Percentiles rank a stretch among this genome's conserved stretches.
These are phyloP conservation scores for Ophioninae sp. DNA, from an alignment of 2,888 invertebrate genomes.

Conservation along the genomic window DNA sequence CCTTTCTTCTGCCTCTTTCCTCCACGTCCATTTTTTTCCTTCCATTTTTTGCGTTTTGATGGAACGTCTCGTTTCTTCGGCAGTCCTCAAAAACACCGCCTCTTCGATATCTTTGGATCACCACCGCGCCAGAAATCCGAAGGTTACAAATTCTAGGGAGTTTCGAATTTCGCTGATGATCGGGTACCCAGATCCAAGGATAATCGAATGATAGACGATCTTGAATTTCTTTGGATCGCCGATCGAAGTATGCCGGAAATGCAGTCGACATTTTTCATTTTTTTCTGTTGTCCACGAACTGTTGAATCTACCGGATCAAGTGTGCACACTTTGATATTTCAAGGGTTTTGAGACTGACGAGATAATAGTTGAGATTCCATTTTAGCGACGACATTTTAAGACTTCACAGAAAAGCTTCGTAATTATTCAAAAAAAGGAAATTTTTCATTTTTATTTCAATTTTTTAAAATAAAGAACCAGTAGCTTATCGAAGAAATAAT, in stretches of 20 bases:
- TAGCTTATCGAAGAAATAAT: no score
- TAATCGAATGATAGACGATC: background rate
- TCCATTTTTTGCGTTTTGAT: background rate
- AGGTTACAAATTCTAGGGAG: background rate
- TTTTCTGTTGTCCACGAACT: no score
- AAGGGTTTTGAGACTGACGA: no score
- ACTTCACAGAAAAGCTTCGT: no score
- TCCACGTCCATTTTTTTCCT: background rate
- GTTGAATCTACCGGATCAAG: no score
- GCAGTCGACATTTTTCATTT: no score
- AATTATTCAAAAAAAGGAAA: no score
- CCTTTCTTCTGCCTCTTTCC: constrained; percentile 7
- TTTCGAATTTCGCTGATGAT: background rate
- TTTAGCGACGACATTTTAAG: no score
- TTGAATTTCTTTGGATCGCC: background rate
- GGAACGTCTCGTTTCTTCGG: background rate
- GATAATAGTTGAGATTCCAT: no score
- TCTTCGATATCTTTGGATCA: background rate
- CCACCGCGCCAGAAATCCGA: background rate
- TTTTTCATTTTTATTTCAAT: no score
- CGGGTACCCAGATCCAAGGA: background rate
- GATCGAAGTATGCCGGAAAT: background rate
- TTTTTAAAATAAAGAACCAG: no score
- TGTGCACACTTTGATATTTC: no score
- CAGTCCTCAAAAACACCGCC: background rate